These are phyloP conservation scores for Apostichopus californicus DNA, from an alignment of 35 echinoderm and acorn worm species.

Conservation along the genomic window DNA sequence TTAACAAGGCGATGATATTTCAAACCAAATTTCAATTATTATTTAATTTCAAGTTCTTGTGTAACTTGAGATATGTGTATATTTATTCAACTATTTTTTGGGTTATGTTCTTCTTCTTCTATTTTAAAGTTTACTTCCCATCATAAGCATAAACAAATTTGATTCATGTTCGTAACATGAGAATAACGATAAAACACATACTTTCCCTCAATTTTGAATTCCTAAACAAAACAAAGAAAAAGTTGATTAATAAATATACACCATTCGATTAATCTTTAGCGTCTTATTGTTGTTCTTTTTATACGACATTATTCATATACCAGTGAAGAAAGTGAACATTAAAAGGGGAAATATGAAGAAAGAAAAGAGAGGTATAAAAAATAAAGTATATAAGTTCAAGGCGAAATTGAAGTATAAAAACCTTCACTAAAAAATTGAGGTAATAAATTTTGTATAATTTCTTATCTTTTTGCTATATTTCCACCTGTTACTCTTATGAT, in stretches of 20 bases:
- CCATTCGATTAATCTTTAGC: neutral
- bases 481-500: constrained; percentile 26
- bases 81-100: too few species aligned
- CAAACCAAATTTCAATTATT: too few species aligned
- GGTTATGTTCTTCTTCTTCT: too few species aligned
- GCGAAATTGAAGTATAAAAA: neutral
- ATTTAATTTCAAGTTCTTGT: too few species aligned
- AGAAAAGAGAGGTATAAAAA: neutral
- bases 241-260: too few species aligned
- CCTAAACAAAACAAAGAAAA: too few species aligned
- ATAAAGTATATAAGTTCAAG: neutral
- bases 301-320: neutral
- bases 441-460: neutral
- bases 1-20: too few species aligned
- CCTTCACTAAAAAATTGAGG: neutral
- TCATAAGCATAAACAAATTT: neutral
- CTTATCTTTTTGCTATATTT: neutral
- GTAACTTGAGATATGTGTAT: too few species aligned
- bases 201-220: neutral
- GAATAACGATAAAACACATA: neutral
- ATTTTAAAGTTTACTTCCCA: too few species aligned
- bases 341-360: neutral
- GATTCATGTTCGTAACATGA: neutral
- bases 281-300: neutral
- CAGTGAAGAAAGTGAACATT: neutral